Conservation (phyloP, 2,888 invertebrate genomes). For the Pantelozetes paolii region DNA sequence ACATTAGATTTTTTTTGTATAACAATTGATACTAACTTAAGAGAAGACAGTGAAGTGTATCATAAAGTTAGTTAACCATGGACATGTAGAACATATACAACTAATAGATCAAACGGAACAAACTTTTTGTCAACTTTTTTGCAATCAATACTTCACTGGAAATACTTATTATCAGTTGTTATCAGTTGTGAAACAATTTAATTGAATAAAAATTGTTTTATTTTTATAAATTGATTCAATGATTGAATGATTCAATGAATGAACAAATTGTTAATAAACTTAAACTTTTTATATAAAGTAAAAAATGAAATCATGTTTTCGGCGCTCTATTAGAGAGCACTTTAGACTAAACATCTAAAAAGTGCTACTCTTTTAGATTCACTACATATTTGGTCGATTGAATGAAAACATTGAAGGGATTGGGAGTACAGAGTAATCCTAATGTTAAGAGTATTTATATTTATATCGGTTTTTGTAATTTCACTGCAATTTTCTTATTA, state of each 20-base stretch:
- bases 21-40: too few species aligned
- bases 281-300: conserved; percentile 10
- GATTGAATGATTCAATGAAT: neutral
- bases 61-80: too few species aligned
- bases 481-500: conserved; percentile 3
- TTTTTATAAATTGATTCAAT: neutral
- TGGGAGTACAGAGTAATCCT: conserved; percentile 20
- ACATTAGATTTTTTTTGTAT: too few species aligned
- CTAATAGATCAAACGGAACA: too few species aligned
- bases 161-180: too few species aligned
- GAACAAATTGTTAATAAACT: neutral
- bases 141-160: too few species aligned
- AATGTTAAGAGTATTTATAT: conserved; percentile 32
- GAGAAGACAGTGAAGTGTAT: too few species aligned
- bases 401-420: conserved; percentile 19
- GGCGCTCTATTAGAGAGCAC: neutral
- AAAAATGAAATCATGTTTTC: neutral
- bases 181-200: too few species aligned
- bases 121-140: too few species aligned
- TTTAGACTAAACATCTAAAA: neutral
- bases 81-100: too few species aligned
- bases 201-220: too few species aligned
- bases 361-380: neutral
- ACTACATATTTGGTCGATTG: conserved; percentile 3
- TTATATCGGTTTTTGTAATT: conserved; percentile 32